Percentiles rank a stretch among this genome's conserved stretches.
Conservation (phyloP, 2,113 vertebrate species). For the Larimichthys polyactis region DNA sequence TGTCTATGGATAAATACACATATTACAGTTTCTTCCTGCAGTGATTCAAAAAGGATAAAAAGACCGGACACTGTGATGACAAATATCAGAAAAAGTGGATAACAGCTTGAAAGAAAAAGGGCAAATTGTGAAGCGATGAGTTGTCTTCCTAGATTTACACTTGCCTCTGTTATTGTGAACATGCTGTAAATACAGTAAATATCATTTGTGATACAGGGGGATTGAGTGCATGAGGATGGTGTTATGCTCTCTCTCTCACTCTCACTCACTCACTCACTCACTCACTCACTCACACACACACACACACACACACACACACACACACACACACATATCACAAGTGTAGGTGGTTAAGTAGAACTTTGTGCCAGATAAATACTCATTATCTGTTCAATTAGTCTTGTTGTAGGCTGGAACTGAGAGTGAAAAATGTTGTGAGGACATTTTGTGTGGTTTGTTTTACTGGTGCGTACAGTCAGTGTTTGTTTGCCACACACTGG, state of each 20-base stretch:
- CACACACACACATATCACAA: background rate
- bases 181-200: background rate
- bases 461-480: background rate
- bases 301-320: too few relatives aligned
- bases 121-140: background rate
- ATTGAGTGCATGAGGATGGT: background rate
- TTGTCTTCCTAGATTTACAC: too few relatives aligned
- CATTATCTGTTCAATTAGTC: conserved; percentile 23
- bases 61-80: background rate
- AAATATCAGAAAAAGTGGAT: background rate
- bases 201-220: background rate
- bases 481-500: conserved; percentile 1
- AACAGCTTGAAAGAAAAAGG: background rate
- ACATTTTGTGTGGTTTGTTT: background rate
- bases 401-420: background rate
- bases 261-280: too few relatives aligned
- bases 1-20: background rate
- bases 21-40: background rate
- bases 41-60: background rate
- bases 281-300: too few relatives aligned
- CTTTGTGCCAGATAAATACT: conserved; percentile 1
- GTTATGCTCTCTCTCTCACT: background rate
- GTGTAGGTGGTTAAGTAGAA: conserved; percentile 19
- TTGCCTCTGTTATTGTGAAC: background rate
- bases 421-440: background rate